Evolutionary conservation across 2,888 invertebrate species (phyloP).

Genomic region (Metacarcinus magister): DNA sequence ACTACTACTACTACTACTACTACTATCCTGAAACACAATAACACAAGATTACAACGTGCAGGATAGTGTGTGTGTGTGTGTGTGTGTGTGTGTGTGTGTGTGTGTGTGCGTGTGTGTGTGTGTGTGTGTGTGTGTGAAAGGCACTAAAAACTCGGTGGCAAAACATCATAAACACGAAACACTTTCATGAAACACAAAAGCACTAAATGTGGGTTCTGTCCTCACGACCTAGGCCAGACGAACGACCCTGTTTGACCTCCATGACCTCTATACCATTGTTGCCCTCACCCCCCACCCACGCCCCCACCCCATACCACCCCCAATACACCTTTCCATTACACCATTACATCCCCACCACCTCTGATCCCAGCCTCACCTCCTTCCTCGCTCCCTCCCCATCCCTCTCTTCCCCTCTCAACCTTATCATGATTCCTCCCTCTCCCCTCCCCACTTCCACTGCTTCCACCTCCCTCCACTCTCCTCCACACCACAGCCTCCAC

Average conservation of each 20-base stretch:
- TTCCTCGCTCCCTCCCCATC: no score
- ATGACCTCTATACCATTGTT: not conserved
- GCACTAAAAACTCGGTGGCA: no score
- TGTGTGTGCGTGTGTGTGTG: no score
- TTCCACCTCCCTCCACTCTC: not conserved
- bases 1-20: slow-evolving; percentile 56
- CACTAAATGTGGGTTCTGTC: not conserved
- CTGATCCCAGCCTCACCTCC: no score
- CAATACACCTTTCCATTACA: not conserved
- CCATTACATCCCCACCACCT: no score
- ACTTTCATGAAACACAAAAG: not conserved
- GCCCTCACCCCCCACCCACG: not conserved
- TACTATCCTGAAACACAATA: not conserved
- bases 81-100: no score
- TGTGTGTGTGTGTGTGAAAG: no score
- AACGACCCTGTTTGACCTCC: not conserved
- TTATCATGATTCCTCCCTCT: not conserved
- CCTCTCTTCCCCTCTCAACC: no score
- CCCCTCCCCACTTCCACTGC: not conserved
- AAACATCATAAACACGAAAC: not conserved
- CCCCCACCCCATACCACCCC: not conserved
- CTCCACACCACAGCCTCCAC: not conserved
- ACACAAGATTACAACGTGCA: not conserved
- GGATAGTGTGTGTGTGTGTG: no score
- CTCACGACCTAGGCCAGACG: not conserved